Evolutionary conservation across 2,797 vertebrate genomes (phyloP).

Genomic region (Ateles fusciceps): DNA sequence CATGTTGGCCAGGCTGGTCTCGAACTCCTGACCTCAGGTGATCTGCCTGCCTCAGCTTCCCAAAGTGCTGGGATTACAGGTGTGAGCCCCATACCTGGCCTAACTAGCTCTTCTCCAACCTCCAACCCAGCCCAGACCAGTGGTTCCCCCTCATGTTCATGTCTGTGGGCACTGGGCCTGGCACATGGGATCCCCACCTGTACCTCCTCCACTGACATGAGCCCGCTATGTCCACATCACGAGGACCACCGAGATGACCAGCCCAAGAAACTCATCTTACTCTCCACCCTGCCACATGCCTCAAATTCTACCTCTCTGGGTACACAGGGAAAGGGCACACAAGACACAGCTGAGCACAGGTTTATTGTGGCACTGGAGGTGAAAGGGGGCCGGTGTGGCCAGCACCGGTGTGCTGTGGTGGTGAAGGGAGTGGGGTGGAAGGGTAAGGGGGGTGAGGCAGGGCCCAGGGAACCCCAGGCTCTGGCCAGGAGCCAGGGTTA

Average conservation of each 20-base stretch:
- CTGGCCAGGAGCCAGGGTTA: background rate
- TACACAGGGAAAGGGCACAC: background rate
- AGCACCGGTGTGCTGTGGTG: conserved; percentile 27
- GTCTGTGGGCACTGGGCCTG: background rate
- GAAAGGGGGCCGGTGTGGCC: conserved; percentile 35
- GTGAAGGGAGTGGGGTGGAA: background rate
- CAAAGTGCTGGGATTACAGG: background rate
- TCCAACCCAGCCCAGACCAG: background rate
- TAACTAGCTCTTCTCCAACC: background rate
- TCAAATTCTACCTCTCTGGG: background rate
- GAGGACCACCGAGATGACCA: background rate
- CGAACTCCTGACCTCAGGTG: background rate
- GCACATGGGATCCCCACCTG: background rate
- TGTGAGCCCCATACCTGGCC: background rate
- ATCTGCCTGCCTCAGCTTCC: background rate
- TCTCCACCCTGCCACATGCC: background rate
- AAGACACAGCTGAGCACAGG: conserved; percentile 7
- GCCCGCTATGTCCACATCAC: background rate
- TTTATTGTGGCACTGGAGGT: conserved; percentile 66
- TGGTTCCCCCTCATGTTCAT: background rate
- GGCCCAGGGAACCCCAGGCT: conserved; percentile 26
- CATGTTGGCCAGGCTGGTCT: background rate
- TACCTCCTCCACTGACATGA: background rate
- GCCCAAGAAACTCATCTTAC: background rate
- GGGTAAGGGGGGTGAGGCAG: background rate